Evolutionary conservation across 2,888 invertebrate genomes (phyloP), one percentile per base, ranked within the genome.

Genomic region (Hypomecis atomaria): DNA sequence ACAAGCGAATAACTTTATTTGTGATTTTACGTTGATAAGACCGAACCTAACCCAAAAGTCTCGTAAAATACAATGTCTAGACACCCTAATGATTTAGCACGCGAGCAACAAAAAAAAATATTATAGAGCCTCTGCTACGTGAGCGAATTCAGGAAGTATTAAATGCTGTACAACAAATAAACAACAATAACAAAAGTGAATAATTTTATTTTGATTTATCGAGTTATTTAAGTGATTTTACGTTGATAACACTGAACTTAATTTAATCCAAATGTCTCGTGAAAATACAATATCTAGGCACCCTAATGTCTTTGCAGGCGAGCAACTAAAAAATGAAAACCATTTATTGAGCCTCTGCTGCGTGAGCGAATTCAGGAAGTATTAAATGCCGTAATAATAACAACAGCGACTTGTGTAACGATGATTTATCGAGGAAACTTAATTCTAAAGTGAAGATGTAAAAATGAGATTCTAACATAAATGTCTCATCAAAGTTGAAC

Each of bases 21-120:
- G 1, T 23, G 23, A 23, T 23, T 23, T 23, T 3, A 23, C 3
- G 48, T 54, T 61, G 54, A 55, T 54, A 61, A 48, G 48, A 38
- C n/a, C 44, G 52, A 42, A 10, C 36, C 48, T 59, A 53, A 53
- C 52, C 38, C 52, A n/a, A 54, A 42, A 48, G 54, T 45, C 55
- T 62, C 56, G 44, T 56, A 55, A 62, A 61, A 56, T 36, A 3
- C 40, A 43, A 62, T 55, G 56, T 55, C 61, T 62, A 55, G 61
- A 56, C 47, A 62, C 55, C 61, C 50, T 55, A 36, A 61, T 43
- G 50, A 38, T 44, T 44, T 62, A 23, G 49, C 43, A 49, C 53
- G 54, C 54, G 34, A 34, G 44, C 37, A 62, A 62, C 55, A 62
- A 55, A 50, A 59, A 65, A 71, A 67, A 54, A 69, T 57, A 61